phyloP scores from a whole-genome alignment of 2,888 invertebrate species.

The Drosophila fungiperda region DNA sequence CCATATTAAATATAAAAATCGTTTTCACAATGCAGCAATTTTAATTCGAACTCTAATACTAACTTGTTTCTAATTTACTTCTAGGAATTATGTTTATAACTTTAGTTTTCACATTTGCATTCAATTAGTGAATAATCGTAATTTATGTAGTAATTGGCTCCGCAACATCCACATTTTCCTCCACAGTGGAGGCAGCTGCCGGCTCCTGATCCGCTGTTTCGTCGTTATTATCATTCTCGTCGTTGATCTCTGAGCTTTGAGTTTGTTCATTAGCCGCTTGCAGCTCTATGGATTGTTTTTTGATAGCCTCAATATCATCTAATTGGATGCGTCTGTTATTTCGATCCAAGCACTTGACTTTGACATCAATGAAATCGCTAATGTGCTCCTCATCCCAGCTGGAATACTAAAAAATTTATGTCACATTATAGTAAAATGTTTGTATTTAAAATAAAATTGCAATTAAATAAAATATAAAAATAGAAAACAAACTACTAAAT shows the following conservation, averaged over 20 bases:
- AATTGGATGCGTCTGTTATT: slow-evolving; percentile 82
- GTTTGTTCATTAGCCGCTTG: slow-evolving; percentile 30
- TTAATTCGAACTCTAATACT: slow-evolving; percentile 57
- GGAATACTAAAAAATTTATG: slow-evolving; percentile 78
- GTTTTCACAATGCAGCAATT: slow-evolving; percentile 53
- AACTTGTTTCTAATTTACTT: slow-evolving; percentile 54
- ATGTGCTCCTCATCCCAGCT: slow-evolving; percentile 85
- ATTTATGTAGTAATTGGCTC: slow-evolving; percentile 30
- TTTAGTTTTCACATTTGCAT: slow-evolving; percentile 31
- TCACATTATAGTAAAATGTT: background rate
- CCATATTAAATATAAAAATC: slow-evolving; percentile 64
- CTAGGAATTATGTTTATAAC: slow-evolving; percentile 41
- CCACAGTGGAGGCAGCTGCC: slow-evolving; percentile 5
- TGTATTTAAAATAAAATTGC: background rate
- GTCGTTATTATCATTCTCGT: slow-evolving; percentile 47
- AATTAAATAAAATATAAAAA: background rate
- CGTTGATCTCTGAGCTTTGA: slow-evolving; percentile 32
- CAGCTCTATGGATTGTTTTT: slow-evolving; percentile 62
- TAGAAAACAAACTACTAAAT: too few species aligned
- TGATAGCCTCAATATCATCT: slow-evolving; percentile 68
- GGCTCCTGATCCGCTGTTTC: slow-evolving; percentile 27
- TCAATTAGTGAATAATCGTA: slow-evolving; percentile 29
- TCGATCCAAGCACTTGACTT: slow-evolving; percentile 82
- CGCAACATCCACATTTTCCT: slow-evolving; percentile 45
- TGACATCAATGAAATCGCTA: slow-evolving; percentile 82